These are phyloP conservation scores for Pristionchus japonicus DNA, from an alignment of 2,888 invertebrate species.

Conservation along the genomic window DNA sequence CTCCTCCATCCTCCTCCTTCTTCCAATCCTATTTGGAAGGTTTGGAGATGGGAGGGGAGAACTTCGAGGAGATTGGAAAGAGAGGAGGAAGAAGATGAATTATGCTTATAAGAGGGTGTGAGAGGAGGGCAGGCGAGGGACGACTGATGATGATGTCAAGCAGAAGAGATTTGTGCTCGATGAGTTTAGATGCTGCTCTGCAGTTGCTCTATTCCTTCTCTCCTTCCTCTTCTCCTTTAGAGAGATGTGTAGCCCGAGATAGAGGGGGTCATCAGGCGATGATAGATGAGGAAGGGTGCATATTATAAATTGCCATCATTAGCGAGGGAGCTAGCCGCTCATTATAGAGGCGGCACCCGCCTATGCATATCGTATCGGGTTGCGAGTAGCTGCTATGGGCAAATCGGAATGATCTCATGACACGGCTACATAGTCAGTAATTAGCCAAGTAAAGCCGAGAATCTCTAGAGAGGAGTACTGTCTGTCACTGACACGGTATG, in stretches of 20 bases:
- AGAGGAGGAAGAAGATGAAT: constrained; percentile 24
- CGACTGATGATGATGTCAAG: constrained; percentile 3
- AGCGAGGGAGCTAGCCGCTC: constrained; percentile 8
- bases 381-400: neutral
- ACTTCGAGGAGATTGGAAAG: neutral
- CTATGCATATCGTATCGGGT: neutral
- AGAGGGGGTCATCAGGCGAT: neutral
- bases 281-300: constrained; percentile 23
- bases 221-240: neutral
- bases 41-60: neutral
- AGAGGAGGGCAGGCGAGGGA: neutral
- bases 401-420: neutral
- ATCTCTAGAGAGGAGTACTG: neutral
- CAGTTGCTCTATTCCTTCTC: neutral
- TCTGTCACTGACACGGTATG: neutral
- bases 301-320: constrained; percentile 40
- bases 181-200: constrained; percentile 2
- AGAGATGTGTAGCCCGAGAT: neutral
- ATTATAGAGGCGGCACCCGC: neutral
- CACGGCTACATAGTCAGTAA: neutral
- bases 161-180: neutral
- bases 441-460: neutral
- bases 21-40: constrained; percentile 24
- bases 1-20: neutral
- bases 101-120: constrained; percentile 28